Conservation (phyloP, 2,113 vertebrate genomes). For the Candoia aspera region DNA sequence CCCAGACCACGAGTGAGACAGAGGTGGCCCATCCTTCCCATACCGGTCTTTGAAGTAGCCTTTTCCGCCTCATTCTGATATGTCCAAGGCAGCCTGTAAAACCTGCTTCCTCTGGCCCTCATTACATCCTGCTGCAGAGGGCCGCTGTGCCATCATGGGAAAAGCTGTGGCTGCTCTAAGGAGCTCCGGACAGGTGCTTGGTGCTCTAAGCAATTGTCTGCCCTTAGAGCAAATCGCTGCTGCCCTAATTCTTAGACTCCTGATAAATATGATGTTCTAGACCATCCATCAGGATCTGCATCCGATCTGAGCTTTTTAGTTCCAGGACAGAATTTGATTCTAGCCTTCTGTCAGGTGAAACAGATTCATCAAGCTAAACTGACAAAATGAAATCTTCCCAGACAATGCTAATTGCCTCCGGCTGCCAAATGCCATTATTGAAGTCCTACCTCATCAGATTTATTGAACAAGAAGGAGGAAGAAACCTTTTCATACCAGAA, state of each 20-base stretch:
- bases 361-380: background rate
- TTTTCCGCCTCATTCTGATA: background rate
- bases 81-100: background rate
- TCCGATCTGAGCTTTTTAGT: background rate
- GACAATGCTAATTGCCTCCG: background rate
- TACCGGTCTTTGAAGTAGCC: background rate
- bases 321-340: background rate
- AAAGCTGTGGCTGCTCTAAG: background rate
- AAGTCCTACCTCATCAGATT: background rate
- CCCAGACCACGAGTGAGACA: background rate
- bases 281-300: background rate
- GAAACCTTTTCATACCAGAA: background rate
- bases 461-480: background rate
- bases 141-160: background rate
- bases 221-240: background rate
- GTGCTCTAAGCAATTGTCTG: background rate
- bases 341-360: background rate
- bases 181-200: background rate
- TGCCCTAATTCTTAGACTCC: background rate
- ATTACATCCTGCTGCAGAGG: too few relatives aligned
- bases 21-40: background rate
- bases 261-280: background rate
- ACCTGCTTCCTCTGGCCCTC: background rate
- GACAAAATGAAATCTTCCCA: background rate
- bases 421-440: background rate